Percentiles rank a stretch among this genome's conserved stretches.
Conservation (phyloP, 2,888 invertebrate species). For the Dimorphilus gyrociliatus region DNA sequence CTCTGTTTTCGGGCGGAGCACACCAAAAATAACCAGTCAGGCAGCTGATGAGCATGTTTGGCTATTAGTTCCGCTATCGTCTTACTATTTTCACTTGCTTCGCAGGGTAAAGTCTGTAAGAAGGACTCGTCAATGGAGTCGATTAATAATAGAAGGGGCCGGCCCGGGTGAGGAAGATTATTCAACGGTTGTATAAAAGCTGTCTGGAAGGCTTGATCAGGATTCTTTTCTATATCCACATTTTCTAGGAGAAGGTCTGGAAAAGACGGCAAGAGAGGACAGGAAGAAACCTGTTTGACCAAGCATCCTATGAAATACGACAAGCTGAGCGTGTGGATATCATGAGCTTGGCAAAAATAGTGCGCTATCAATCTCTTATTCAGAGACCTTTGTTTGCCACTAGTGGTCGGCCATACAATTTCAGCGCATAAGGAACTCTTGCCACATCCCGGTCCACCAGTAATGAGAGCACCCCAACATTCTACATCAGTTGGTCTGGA, state of each 20-base stretch:
- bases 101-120: slow-evolving; percentile 16
- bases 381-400: slow-evolving; percentile 41
- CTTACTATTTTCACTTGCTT: slow-evolving; percentile 16
- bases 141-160: slow-evolving; percentile 65
- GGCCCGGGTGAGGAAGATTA: slow-evolving; percentile 57
- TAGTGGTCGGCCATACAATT: slow-evolving; percentile 52
- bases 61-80: slow-evolving; percentile 53
- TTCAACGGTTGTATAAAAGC: slow-evolving; percentile 69
- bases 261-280: slow-evolving; percentile 19
- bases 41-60: slow-evolving; percentile 73
- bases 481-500: slow-evolving; percentile 57
- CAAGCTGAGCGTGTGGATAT: slow-evolving; percentile 52
- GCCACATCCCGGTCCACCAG: slow-evolving; percentile 82
- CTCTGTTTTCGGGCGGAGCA: slow-evolving; percentile 64
- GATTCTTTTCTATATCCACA: slow-evolving; percentile 63
- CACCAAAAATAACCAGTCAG: slow-evolving; percentile 76
- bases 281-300: slow-evolving; percentile 49
- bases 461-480: slow-evolving; percentile 72
- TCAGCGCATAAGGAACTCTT: slow-evolving; percentile 50
- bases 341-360: slow-evolving; percentile 58
- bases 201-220: slow-evolving; percentile 77
- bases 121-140: slow-evolving; percentile 72
- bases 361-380: slow-evolving; percentile 64
- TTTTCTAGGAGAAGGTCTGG: slow-evolving; percentile 44
- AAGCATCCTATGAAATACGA: slow-evolving; percentile 54